Base-by-base conservation (phyloP, 2,888 invertebrate species). In the Chrysolina americana region DNA sequence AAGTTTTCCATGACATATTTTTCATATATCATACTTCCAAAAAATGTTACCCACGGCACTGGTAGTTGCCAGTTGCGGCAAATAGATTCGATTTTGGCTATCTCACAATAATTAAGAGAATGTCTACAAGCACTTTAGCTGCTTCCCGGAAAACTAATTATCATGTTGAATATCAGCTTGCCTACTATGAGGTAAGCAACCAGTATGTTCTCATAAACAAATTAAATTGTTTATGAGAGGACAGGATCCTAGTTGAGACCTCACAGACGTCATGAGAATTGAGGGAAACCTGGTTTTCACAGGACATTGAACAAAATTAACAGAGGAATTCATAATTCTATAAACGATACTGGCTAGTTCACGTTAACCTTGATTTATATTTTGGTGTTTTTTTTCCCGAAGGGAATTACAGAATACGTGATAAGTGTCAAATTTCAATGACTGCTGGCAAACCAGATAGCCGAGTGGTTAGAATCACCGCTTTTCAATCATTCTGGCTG, bases 81-180 rank as follows among this genome's bases (percentile, higher is more conserved):
- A 48, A 48, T 48, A 17, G 48, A 48, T n/a, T 48, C 48, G 17
- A 48, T 48, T 48, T 48, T 8, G 17, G 48, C 48, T 48, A 48
- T 48, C 48, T 48, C 48, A 17, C n/a, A 10, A 17, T 48, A 48
- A 48, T 48, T 17, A 48, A 48, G 17, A 48, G 48, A 48, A 48
- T 48, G n/a, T 17, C 48, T 48, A 48, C 48, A 48, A 48, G 48
- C 48, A 48, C 48, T 48, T 48, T 48, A n/a, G 48, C 10, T 17
- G 48, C 17, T 48, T 48, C 48, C 48, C 48, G 48, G 48, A 48
- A 48, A 48, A 48, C 48, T 10, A 48, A 48, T 48, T 48, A 48
- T 48, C 48, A 17, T 48, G 48, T 48, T 48, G 9, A 48, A 48
- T 17, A 48, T 48, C 48, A 17, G 48, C 17, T 48, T 48, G 48